phyloP scores from a whole-genome alignment of 2,888 invertebrate species.

The Volucella inanis region DNA sequence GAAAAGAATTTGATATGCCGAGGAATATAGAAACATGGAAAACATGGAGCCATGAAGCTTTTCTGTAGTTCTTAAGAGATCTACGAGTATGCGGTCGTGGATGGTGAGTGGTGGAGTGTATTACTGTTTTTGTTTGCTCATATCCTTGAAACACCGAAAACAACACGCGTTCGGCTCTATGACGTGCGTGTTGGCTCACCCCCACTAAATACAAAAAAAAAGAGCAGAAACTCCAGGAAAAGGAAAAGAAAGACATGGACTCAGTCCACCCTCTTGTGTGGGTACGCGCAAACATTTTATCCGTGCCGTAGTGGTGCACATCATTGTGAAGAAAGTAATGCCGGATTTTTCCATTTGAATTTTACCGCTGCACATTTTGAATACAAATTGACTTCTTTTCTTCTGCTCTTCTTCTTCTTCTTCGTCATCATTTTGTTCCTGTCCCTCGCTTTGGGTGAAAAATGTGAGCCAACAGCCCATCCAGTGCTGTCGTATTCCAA shows the following conservation, averaged over 20 bases:
- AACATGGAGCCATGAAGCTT: constrained; percentile 17
- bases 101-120: constrained; percentile 7
- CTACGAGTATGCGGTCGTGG: not conserved
- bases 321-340: constrained; percentile 64
- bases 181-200: constrained; percentile 63
- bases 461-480: too few species aligned
- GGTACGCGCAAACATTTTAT: constrained; percentile 16
- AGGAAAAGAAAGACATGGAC: not conserved
- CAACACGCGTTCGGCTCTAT: constrained; percentile 68
- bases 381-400: constrained; percentile 71
- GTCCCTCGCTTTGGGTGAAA: constrained; percentile 1
- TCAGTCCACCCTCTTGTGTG: not conserved
- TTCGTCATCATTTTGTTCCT: too few species aligned
- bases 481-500: too few species aligned
- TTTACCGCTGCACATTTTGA: constrained; percentile 71
- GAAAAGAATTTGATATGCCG: constrained; percentile 12
- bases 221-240: not conserved
- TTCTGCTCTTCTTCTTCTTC: not conserved
- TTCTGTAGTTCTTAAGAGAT: constrained; percentile 39
- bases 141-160: constrained; percentile 66
- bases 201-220: constrained; percentile 18
- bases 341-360: constrained; percentile 73
- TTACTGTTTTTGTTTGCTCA: constrained; percentile 42
- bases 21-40: constrained; percentile 10
- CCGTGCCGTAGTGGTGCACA: constrained; percentile 53